These are phyloP conservation scores for Drosophila lacertosa DNA, from an alignment of 1,140 invertebrate species.

Conservation along the genomic window DNA sequence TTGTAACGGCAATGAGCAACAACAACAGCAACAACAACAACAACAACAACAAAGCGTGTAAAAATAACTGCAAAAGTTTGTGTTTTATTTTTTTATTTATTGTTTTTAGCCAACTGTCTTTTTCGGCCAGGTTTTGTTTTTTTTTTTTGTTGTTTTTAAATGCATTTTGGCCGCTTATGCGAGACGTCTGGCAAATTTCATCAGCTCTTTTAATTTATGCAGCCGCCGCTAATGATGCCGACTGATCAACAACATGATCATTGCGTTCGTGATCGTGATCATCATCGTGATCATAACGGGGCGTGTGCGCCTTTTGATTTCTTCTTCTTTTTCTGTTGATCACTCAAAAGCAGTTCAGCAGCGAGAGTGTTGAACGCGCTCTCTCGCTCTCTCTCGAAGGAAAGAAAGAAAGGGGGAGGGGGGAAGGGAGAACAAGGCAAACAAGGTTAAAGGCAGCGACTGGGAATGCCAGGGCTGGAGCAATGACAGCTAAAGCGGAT, in stretches of 20 bases:
- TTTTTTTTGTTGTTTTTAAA: not conserved
- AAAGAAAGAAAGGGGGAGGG: not conserved
- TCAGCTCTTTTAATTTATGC: conserved; percentile 82
- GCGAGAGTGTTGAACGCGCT: conserved; percentile 11
- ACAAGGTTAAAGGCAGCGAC: conserved; percentile 53
- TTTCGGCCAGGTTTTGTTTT: conserved; percentile 32
- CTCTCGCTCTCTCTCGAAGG: not conserved
- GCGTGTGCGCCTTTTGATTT: conserved; percentile 13
- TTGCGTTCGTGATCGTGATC: conserved; percentile 7
- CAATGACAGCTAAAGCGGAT: conserved; percentile 30
- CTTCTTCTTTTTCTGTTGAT: no score
- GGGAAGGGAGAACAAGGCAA: not conserved
- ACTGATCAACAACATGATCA: conserved; percentile 8
- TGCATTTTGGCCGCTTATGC: conserved; percentile 63
- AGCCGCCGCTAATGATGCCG: conserved; percentile 28
- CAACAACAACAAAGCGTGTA: conserved; percentile 45
- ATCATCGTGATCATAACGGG: conserved; percentile 18
- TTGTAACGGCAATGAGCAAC: conserved; percentile 51
- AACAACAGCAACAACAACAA: conserved; percentile 27
- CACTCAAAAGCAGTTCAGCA: conserved; percentile 1
- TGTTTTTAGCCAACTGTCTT: conserved; percentile 38
- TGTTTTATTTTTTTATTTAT: conserved; percentile 22
- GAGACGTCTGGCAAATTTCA: conserved; percentile 68
- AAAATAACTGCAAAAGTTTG: conserved; percentile 72
- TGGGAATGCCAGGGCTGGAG: conserved; percentile 54